A percentile compares a stretch with the other conserved stretches of the same genome.
phyloP scores from a whole-genome alignment of 2,113 vertebrate species.

The Harpagus bidentatus region DNA sequence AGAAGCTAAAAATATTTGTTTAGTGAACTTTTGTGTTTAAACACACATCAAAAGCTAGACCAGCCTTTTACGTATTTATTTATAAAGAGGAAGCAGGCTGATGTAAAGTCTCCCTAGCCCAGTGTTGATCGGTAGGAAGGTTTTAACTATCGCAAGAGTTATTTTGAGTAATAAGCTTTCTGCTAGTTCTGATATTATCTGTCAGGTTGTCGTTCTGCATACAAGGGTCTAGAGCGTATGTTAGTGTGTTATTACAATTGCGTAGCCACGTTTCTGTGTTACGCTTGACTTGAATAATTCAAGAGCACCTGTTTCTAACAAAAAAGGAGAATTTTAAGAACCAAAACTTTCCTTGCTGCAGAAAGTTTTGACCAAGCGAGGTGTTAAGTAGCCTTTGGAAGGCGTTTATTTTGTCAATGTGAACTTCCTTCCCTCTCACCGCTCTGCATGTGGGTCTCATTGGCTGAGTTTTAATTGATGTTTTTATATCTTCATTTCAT shows the following conservation, averaged over 20 bases:
- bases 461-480: neutral
- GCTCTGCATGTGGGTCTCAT: neutral
- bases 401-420: neutral
- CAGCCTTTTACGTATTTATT: neutral
- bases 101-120: neutral
- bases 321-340: neutral
- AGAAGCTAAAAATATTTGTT: constrained; percentile 10
- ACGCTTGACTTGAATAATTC: neutral
- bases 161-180: neutral
- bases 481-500: neutral
- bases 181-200: neutral
- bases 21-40: neutral
- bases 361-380: neutral
- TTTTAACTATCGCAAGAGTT: neutral
- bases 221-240: neutral
- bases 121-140: neutral
- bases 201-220: neutral
- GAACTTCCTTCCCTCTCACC: neutral
- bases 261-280: neutral
- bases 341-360: neutral
- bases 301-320: neutral
- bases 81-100: constrained; percentile 1
- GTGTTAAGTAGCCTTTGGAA: neutral
- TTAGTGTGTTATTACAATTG: neutral
- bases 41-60: neutral